Percentiles rank a stretch among this genome's conserved stretches.
These are phyloP conservation scores for Diabrotica balteata DNA, from an alignment of 2,888 invertebrate species.

Conservation along the genomic window DNA sequence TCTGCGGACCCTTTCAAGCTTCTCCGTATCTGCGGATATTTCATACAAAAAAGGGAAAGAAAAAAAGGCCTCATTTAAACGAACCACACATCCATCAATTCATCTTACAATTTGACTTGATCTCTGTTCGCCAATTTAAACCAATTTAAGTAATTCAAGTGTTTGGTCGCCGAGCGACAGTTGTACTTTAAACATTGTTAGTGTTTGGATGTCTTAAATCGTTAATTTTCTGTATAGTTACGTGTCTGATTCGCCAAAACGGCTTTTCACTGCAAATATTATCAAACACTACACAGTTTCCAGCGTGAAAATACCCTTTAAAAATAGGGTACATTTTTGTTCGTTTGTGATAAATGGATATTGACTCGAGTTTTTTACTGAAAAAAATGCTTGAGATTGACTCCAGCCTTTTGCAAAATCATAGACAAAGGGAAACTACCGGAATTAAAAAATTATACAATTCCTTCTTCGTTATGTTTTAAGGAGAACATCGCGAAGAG, in stretches of 20 bases:
- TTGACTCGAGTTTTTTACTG: conserved; percentile 56
- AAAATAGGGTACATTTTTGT: conserved; percentile 41
- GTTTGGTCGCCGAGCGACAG: conserved; percentile 45
- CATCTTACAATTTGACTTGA: conserved; percentile 16
- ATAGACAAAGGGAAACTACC: conserved; percentile 82
- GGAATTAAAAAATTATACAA: conserved; percentile 88
- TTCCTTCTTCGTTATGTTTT: conserved; percentile 86
- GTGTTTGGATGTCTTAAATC: conserved; percentile 21
- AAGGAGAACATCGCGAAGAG: conserved; percentile 58
- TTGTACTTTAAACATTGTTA: conserved; percentile 34
- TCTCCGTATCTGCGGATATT: conserved; percentile 52
- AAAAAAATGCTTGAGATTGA: conserved; percentile 74
- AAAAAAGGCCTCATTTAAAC: conserved; percentile 51
- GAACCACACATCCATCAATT: conserved; percentile 8
- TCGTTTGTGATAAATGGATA: conserved; percentile 58
- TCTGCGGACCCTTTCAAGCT: conserved; percentile 46
- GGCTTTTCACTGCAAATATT: conserved; percentile 43
- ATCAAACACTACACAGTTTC: conserved; percentile 22
- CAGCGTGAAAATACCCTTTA: conserved; percentile 35
- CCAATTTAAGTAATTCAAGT: conserved; percentile 54
- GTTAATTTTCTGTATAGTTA: not conserved
- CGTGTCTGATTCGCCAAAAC: conserved; percentile 54
- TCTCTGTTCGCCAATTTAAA: conserved; percentile 50
- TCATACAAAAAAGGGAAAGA: conserved; percentile 56
- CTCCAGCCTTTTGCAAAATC: conserved; percentile 79